Evolutionary conservation across 2,888 invertebrate genomes (phyloP).

Genomic region (Horisme vitalbata): DNA sequence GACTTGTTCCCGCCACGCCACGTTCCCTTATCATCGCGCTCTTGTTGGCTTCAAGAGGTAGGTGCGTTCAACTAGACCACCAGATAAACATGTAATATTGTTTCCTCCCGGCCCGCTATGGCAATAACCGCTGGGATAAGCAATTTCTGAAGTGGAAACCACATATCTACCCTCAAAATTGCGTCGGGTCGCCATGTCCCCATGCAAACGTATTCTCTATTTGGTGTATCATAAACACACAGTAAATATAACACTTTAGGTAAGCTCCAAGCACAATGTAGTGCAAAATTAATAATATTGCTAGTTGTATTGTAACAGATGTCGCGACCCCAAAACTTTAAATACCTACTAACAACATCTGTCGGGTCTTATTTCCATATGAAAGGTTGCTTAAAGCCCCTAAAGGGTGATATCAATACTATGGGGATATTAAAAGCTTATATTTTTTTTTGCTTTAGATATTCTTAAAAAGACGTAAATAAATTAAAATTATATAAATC

Average conservation of each 20-base stretch:
- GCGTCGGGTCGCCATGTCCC: constrained; percentile 9
- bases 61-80: no score
- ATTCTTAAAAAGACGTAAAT: no score
- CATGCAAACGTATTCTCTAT: constrained; percentile 10
- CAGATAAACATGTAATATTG: constrained; percentile 25
- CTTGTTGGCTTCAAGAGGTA: no score
- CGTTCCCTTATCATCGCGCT: no score
- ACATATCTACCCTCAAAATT: constrained; percentile 28
- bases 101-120: constrained; percentile 19
- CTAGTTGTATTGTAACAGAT: constrained; percentile 14
- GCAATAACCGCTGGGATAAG: constrained; percentile 30
- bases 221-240: constrained; percentile 4
- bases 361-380: constrained; percentile 18
- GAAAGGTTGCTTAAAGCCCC: constrained; percentile 3
- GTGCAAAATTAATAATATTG: constrained; percentile 1
- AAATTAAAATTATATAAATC: no score
- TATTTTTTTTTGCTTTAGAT: neutral
- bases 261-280: neutral
- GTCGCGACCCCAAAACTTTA: constrained; percentile 21
- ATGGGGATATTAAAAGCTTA: no score
- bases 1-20: no score
- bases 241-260: neutral
- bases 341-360: constrained; percentile 14
- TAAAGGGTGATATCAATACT: constrained; percentile 2
- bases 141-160: constrained; percentile 31